Base-by-base conservation (phyloP, 2,888 invertebrate genomes). In the Rhopalosiphum nymphaeae region DNA sequence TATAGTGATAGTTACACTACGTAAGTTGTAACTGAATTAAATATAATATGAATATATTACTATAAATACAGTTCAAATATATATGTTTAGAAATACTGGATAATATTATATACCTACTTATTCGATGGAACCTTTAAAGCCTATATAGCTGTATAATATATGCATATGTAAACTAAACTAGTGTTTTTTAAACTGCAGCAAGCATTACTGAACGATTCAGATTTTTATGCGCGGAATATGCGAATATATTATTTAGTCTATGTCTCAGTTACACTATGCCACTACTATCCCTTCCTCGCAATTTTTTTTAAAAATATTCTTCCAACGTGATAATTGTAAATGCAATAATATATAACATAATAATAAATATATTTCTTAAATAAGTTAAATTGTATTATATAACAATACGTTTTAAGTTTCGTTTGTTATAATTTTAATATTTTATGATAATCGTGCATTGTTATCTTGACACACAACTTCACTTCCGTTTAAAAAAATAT, bases 351-450 rank as follows among this genome's bases (percentile, higher is more conserved):
- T 36, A 36, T 36, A 78, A 78, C 36, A 78, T 9, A 9, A 36
- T 25, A 78, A 78, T 78, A 78, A 78, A 78, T 78, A 36, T 78
- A 21, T 9, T 78, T 78, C 36, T 78, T 78, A 78, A 36, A 25
- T 78, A 78, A 42, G 78, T 78, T 78, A 21, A 78, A 78, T 78
- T n/a, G 36, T 42, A 36, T 78, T 78, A 36, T 10, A 9, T 36
- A 78, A 67, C 78, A 78, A 78, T 53, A 53, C 78, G 78, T 36
- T 78, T 36, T 36, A 36, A 78, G 78, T 36, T 78, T 42, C 21
- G 78, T 78, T 78, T 36, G 78, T 78, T 78, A 78, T 78, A 78
- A 78, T 78, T 78, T 78, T 78, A 21, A 78, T 78, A 78, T 78
- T 36, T 78, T 78, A 36, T 78, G 36, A 36, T 78, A 21, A 36